These are phyloP conservation scores for Leptoclinus maculatus DNA, from an alignment of 2,797 vertebrate genomes.

Conservation along the genomic window DNA sequence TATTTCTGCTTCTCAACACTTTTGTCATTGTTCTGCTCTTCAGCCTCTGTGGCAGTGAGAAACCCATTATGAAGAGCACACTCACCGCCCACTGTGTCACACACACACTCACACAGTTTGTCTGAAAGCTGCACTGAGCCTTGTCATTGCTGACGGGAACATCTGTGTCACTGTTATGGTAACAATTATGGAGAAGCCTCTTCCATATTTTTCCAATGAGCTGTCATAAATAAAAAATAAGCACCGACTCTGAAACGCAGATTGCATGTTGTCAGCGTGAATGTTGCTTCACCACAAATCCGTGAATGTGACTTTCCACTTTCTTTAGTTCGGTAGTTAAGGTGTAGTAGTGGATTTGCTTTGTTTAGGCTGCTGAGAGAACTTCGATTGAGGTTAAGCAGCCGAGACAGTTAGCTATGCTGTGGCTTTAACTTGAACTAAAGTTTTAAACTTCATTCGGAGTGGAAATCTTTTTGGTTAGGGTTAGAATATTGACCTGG, in stretches of 20 bases:
- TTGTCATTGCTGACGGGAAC: constrained; percentile 58
- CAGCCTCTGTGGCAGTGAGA: constrained; percentile 39
- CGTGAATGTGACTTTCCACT: constrained; percentile 13
- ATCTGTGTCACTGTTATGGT: constrained; percentile 77
- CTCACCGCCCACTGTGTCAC: constrained; percentile 42
- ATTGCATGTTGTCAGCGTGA: constrained; percentile 51
- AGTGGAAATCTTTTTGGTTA: not conserved
- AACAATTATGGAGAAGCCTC: constrained; percentile 58
- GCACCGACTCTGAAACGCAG: constrained; percentile 55
- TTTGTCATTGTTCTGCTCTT: constrained; percentile 58
- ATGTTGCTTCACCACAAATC: constrained; percentile 25
- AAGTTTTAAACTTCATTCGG: not conserved
- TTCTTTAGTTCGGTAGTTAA: not conserved
- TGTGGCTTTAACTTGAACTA: not conserved
- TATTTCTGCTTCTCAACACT: constrained; percentile 70
- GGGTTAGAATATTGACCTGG: no score
- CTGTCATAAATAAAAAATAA: constrained; percentile 66
- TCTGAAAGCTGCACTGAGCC: constrained; percentile 42
- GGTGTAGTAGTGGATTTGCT: not conserved
- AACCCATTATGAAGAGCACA: constrained; percentile 30
- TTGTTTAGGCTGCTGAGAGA: not conserved
- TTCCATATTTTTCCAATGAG: constrained; percentile 58
- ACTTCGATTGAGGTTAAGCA: not conserved
- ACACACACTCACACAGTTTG: constrained; percentile 13
- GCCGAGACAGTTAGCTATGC: not conserved